phyloP scores from a whole-genome alignment of 2,888 invertebrate genomes.

The Merodon equestris region DNA sequence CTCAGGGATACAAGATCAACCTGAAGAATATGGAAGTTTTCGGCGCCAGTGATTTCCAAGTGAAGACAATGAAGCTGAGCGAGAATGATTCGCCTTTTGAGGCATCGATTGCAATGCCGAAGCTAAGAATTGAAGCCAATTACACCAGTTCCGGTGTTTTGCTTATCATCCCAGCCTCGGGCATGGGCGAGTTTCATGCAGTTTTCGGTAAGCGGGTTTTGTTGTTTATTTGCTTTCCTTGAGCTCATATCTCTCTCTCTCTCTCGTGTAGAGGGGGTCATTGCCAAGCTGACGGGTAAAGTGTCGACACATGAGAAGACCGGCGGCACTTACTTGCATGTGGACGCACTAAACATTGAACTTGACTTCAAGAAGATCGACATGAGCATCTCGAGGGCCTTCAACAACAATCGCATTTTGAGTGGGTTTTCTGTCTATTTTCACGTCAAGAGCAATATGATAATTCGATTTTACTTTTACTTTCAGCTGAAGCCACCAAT shows the following conservation, averaged over 20 bases:
- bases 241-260: background rate
- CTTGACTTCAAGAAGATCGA: slow-evolving; percentile 82
- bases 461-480: slow-evolving; percentile 30
- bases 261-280: slow-evolving; percentile 80
- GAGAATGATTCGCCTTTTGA: slow-evolving; percentile 84
- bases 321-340: slow-evolving; percentile 81
- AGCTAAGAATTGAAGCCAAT: slow-evolving; percentile 83
- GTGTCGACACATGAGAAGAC: slow-evolving; percentile 80
- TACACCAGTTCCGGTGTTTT: slow-evolving; percentile 85
- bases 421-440: slow-evolving; percentile 80
- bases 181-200: slow-evolving; percentile 85
- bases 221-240: background rate
- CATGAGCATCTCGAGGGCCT: slow-evolving; percentile 84
- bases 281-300: slow-evolving; percentile 82
- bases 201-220: slow-evolving; percentile 80
- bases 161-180: slow-evolving; percentile 85
- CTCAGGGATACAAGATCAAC: slow-evolving; percentile 82
- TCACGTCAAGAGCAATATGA: background rate
- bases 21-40: slow-evolving; percentile 82
- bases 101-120: slow-evolving; percentile 83
- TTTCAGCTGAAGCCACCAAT: slow-evolving; percentile 85
- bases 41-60: slow-evolving; percentile 83
- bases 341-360: slow-evolving; percentile 82
- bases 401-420: slow-evolving; percentile 84
- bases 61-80: slow-evolving; percentile 81